Percentiles rank a stretch among this genome's conserved stretches.
Evolutionary conservation across 2,888 invertebrate species (phyloP).

Genomic region (Coelogynopora nodosa): DNA sequence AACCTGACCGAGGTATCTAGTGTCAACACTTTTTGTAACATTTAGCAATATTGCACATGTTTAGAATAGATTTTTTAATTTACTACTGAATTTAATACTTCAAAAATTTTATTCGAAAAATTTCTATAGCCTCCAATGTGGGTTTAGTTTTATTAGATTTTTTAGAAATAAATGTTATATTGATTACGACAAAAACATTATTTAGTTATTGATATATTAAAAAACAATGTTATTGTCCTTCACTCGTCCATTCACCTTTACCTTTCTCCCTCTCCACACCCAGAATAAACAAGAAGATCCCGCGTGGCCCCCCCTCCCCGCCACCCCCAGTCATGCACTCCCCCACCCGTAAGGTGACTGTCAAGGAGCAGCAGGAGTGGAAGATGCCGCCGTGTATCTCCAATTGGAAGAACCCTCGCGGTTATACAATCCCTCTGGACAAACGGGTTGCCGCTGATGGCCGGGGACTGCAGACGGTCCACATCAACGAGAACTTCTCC

Average conservation of each 20-base stretch:
- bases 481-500: conserved; percentile 98
- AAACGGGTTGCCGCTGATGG: conserved; percentile 97
- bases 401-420: conserved; percentile 99
- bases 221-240: not conserved
- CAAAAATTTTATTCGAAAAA: too few species aligned
- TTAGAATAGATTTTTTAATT: too few species aligned
- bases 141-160: too few species aligned
- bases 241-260: not conserved
- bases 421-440: conserved; percentile 93
- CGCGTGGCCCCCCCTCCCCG: conserved; percentile 93
- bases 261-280: too few species aligned
- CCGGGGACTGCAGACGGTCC: conserved; percentile 82
- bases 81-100: too few species aligned
- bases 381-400: conserved; percentile 97
- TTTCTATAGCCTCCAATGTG: too few species aligned
- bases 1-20: too few species aligned
- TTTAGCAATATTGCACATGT: too few species aligned
- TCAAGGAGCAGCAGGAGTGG: conserved; percentile 98
- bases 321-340: conserved; percentile 98
- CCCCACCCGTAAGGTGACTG: conserved; percentile 88
- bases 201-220: too few species aligned
- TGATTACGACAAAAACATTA: too few species aligned
- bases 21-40: too few species aligned
- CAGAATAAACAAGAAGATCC: conserved; percentile 98
- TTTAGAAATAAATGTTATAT: not conserved